phyloP scores from a whole-genome alignment of 1,140 invertebrate genomes.

The Cyphomyrmex costatus region DNA sequence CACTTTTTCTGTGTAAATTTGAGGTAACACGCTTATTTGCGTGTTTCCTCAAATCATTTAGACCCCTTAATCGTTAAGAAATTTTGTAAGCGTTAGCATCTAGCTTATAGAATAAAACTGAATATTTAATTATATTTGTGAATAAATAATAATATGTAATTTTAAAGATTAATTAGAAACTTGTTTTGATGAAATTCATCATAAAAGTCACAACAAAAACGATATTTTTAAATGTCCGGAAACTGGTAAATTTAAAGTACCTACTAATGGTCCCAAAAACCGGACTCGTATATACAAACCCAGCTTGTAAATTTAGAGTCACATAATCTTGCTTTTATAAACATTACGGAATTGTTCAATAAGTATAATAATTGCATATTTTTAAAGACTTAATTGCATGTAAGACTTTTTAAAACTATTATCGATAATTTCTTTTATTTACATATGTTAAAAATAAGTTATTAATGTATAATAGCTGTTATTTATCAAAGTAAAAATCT shows the following conservation, averaged over 20 bases:
- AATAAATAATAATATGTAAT: slow-evolving; percentile 14
- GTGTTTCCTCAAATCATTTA: no score
- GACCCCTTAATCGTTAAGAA: background rate
- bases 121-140: slow-evolving; percentile 4
- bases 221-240: background rate
- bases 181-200: background rate
- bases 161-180: slow-evolving; percentile 14
- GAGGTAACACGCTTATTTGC: no score
- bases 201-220: slow-evolving; percentile 13
- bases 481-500: background rate
- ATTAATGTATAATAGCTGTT: no score
- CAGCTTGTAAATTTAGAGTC: background rate
- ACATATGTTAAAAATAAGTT: background rate
- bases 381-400: slow-evolving; percentile 5
- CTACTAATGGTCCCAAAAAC: background rate
- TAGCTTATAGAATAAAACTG: background rate
- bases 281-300: background rate
- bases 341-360: background rate
- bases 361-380: background rate
- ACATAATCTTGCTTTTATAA: background rate
- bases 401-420: background rate
- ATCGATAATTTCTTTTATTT: no score
- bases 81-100: background rate
- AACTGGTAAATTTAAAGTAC: slow-evolving; percentile 11
- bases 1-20: no score